Conservation (phyloP, 2,113 vertebrate genomes). For the Rhynchomys soricoides region DNA sequence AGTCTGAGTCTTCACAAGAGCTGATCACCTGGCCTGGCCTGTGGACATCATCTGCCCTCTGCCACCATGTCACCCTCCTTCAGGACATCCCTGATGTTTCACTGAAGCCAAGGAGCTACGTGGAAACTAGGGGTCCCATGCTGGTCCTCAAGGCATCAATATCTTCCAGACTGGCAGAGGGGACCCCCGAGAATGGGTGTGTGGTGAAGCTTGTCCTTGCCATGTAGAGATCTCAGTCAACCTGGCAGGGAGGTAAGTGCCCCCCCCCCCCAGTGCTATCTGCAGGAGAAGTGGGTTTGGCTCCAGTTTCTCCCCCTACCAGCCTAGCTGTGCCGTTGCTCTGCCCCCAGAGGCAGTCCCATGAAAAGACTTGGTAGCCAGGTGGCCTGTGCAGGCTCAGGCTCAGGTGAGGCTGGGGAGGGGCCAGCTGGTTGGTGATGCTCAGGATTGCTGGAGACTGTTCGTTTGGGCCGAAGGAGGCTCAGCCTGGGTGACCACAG, state of each 20-base stretch:
- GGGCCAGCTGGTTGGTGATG: neutral
- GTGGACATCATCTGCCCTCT: neutral
- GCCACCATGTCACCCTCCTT: neutral
- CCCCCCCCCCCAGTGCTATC: neutral
- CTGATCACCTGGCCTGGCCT: neutral
- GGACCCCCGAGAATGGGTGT: neutral
- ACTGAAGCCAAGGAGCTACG: neutral
- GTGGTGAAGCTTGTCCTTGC: neutral
- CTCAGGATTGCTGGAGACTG: neutral
- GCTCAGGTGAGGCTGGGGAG: neutral
- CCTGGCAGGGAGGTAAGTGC: neutral
- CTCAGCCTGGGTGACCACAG: neutral
- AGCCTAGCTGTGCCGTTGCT: accelerated
- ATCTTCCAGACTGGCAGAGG: neutral
- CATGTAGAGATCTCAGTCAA: neutral
- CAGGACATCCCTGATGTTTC: neutral
- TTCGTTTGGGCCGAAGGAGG: too few species aligned
- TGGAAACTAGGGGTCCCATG: neutral
- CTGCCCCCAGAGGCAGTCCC: neutral
- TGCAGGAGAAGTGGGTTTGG: neutral
- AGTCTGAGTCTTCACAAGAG: neutral
- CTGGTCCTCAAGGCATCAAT: neutral
- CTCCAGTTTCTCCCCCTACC: too few species aligned
- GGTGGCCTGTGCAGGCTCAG: neutral
- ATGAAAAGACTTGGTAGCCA: neutral